Conservation (phyloP, 2,888 invertebrate species). For the Graphium colonna region DNA sequence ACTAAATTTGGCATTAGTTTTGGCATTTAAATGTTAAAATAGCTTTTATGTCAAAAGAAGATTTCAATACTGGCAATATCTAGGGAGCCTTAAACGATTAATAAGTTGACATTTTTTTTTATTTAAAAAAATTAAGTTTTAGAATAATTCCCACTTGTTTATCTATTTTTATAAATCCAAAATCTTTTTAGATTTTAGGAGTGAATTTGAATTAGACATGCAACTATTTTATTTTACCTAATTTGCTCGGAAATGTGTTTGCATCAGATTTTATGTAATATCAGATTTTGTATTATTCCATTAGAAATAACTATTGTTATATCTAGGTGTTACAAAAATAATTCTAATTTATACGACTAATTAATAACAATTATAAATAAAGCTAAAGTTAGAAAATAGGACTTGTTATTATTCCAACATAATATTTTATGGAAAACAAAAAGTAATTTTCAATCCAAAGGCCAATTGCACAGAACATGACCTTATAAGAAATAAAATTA, state of each 20-base stretch:
- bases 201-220: too few relatives aligned
- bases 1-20: conserved; percentile 64
- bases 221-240: too few relatives aligned
- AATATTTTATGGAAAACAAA: neutral
- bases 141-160: too few relatives aligned
- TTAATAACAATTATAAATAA: conserved; percentile 11
- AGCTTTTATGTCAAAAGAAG: neutral
- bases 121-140: too few relatives aligned
- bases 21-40: conserved; percentile 42
- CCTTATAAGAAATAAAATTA: neutral
- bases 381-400: conserved; percentile 14
- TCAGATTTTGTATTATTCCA: neutral
- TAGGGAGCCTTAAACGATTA: too few relatives aligned
- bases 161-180: too few relatives aligned
- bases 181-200: too few relatives aligned
- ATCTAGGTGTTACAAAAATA: conserved; percentile 10
- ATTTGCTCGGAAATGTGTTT: too few relatives aligned
- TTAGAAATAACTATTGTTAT: neutral
- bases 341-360: conserved; percentile 6
- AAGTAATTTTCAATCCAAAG: conserved; percentile 1
- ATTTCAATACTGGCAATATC: neutral
- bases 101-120: too few relatives aligned
- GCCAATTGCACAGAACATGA: conserved; percentile 14
- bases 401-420: conserved; percentile 7
- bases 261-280: neutral